Base-by-base conservation (phyloP, 2,113 vertebrate species). In the Poecilia latipinna region DNA sequence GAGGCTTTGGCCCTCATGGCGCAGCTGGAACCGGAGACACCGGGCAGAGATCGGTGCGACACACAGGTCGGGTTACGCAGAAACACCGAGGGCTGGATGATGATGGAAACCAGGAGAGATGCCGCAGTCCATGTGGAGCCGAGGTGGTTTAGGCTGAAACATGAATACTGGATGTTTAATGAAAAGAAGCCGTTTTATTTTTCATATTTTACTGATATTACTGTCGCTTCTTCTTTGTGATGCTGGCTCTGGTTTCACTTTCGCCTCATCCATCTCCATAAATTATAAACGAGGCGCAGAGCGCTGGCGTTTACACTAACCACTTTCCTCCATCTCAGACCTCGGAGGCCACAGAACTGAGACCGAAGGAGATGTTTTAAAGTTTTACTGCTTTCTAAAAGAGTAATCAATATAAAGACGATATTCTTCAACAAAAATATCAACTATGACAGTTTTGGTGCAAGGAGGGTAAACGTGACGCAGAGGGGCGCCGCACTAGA, bases 211-310 rank as follows among this genome's bases (percentile, higher is more conserved):
- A 31, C 12, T 12, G n/a, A 29, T 48, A 42, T 3, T 68, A 10
- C 4, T 51, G 31, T 3, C 69, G 37, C 8, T 39, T 22, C 68
- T 35, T 26, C 37, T 35, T 24, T 48, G n/a, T 26, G 42, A 61
- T 62, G 61, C 73, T 62, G 8, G 68, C 32, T 13, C 44, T 7
- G 80, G 82, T 86, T 80, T 89, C 80, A 86, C 85, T 90, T 91
- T 91, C 90, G 78, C 75, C 77, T 73, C 12, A 31, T 79, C 71
- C 19, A 29, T 44, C 0, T 1, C 28, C 12, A 76, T 93, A 22
- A 92, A 92, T 92, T 75, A 93, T 93, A 64, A n/a, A 90, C n/a
- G 28, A 76, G 73, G 70, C 33, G 39, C 60, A 51, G 35, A 28
- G 19, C 6, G 0, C 39, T 66, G 12, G 69, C 26, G 31, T 65